Percentiles rank a stretch among this genome's conserved stretches.
Evolutionary conservation across 2,113 vertebrate species (phyloP).

Genomic region (Tupaia tana): DNA sequence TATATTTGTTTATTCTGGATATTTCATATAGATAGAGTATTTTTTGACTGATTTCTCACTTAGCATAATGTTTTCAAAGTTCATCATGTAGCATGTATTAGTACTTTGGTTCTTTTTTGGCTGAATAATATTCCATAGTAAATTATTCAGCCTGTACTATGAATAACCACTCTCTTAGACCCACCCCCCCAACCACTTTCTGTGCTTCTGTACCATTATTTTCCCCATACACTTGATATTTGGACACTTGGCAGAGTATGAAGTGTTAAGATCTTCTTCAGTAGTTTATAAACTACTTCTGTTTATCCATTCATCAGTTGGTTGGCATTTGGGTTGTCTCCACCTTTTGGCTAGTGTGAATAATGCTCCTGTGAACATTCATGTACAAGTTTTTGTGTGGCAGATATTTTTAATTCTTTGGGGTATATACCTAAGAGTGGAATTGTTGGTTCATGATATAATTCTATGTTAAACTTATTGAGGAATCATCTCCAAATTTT

Average conservation of each 20-base stretch:
- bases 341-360: background rate
- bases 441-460: background rate
- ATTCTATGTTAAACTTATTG: constrained; percentile 16
- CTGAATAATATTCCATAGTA: background rate
- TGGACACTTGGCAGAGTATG: background rate
- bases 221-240: background rate
- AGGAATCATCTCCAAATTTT: background rate
- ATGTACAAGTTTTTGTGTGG: background rate
- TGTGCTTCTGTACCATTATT: constrained; percentile 21
- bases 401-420: background rate
- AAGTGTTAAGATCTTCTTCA: constrained; percentile 34
- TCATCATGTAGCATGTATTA: background rate
- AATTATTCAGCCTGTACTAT: background rate
- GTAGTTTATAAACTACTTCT: background rate
- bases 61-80: constrained; percentile 1
- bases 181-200: background rate
- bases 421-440: background rate
- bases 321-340: background rate
- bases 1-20: constrained; percentile 9
- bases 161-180: background rate
- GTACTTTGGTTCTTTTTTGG: background rate
- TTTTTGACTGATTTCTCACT: background rate
- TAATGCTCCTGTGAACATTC: background rate
- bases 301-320: constrained; percentile 16
- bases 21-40: constrained; percentile 20